phyloP scores from a whole-genome alignment of 2,888 invertebrate species.

The Druceiella hillmani region DNA sequence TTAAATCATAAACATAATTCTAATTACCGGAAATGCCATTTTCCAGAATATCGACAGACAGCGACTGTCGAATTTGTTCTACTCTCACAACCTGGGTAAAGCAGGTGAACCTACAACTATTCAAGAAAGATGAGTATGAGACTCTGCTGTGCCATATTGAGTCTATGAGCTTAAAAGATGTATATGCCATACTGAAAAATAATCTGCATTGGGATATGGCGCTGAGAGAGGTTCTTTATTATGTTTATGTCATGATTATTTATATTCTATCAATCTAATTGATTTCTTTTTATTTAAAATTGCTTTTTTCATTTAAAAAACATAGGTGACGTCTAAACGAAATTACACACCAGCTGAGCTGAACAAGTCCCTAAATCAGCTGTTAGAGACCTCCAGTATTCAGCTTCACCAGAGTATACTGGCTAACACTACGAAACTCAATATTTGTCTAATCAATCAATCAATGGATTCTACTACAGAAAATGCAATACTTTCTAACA shows the following conservation, averaged over 20 bases:
- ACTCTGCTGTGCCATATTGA: constrained; percentile 43
- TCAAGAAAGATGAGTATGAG: constrained; percentile 50
- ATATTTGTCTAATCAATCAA: no score
- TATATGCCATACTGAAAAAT: constrained; percentile 37
- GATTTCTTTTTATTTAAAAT: no score
- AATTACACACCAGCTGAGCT: constrained; percentile 47
- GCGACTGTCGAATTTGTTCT: constrained; percentile 45
- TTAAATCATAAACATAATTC: no score
- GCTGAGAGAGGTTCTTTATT: constrained; percentile 38
- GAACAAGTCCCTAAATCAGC: constrained; percentile 42
- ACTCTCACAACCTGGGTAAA: constrained; percentile 47
- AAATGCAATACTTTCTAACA: no score
- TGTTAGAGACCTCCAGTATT: constrained; percentile 36
- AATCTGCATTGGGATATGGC: constrained; percentile 57
- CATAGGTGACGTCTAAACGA: constrained; percentile 30
- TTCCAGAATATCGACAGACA: no score
- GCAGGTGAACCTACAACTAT: constrained; percentile 51
- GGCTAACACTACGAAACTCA: constrained; percentile 31
- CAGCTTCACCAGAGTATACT: constrained; percentile 36
- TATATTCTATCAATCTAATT: no score
- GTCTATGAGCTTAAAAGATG: constrained; percentile 35
- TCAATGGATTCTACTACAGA: no score
- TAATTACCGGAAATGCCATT: no score
- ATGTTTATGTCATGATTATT: no score
- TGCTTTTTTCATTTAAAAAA: background rate